Conservation (phyloP, 2,888 invertebrate genomes). For the Callyntrura sp. region DNA sequence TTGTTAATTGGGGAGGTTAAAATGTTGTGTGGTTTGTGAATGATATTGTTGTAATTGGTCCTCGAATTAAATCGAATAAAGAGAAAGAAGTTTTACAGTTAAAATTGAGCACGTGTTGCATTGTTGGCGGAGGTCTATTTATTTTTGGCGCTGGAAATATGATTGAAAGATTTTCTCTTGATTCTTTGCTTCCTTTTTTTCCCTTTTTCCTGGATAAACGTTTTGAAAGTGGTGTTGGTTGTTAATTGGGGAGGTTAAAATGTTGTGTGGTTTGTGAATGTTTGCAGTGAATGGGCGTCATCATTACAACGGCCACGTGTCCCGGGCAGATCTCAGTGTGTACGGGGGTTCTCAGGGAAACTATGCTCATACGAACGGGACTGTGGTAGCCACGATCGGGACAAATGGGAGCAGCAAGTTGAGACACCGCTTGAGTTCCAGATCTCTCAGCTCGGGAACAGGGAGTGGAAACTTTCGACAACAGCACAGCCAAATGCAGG, state of each 20-base stretch:
- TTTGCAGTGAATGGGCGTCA: slow-evolving; percentile 44
- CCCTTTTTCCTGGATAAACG: neutral
- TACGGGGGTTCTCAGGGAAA: neutral
- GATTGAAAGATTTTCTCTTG: too few relatives aligned
- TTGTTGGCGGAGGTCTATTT: too few relatives aligned
- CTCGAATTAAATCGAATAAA: too few relatives aligned
- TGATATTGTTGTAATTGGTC: too few relatives aligned
- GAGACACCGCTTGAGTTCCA: slow-evolving; percentile 54
- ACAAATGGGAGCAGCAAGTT: slow-evolving; percentile 54
- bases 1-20: neutral
- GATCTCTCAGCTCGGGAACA: slow-evolving; percentile 62
- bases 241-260: neutral
- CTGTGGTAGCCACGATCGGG: slow-evolving; percentile 35
- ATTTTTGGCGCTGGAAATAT: too few relatives aligned
- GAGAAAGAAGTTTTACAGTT: too few relatives aligned
- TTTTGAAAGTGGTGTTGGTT: neutral
- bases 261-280: neutral
- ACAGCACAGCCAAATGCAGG: slow-evolving; percentile 30
- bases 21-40: neutral
- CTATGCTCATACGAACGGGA: slow-evolving; percentile 40
- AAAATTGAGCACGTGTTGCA: too few relatives aligned
- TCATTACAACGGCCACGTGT: slow-evolving; percentile 24
- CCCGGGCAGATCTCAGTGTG: slow-evolving; percentile 50
- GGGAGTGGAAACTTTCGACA: neutral
- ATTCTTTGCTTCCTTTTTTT: too few relatives aligned